phyloP scores from a whole-genome alignment of 2,888 invertebrate genomes.

The Cephus nigrinus region DNA sequence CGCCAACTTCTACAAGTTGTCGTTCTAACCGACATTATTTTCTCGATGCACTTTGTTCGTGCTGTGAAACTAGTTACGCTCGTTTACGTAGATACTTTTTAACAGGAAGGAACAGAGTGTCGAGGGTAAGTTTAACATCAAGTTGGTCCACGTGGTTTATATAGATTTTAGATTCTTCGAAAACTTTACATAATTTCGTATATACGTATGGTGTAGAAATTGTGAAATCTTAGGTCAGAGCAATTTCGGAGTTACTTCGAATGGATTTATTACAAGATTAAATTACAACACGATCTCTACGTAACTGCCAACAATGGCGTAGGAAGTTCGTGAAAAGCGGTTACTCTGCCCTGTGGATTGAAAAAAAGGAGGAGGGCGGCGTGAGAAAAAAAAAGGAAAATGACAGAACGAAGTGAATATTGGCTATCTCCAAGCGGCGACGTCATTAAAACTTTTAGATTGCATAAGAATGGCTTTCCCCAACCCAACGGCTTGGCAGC shows the following conservation, averaged over 20 bases:
- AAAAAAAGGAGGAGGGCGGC: neutral
- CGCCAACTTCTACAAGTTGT: neutral
- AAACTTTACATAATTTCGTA: too few relatives aligned
- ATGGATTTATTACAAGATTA: neutral
- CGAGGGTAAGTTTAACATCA: neutral
- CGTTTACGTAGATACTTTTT: neutral
- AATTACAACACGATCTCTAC: neutral
- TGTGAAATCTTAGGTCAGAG: neutral
- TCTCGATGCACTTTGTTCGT: neutral
- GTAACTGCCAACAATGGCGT: neutral
- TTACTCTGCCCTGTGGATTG: neutral
- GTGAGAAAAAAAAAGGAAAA: constrained; percentile 36
- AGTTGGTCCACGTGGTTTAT: neutral
- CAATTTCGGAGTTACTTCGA: neutral
- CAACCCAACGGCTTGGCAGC: constrained; percentile 13
- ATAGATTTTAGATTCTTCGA: neutral
- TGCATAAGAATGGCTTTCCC: constrained; percentile 57
- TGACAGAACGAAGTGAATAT: constrained; percentile 61
- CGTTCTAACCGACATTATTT: neutral
- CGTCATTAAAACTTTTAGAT: constrained; percentile 65
- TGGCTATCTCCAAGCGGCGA: constrained; percentile 54
- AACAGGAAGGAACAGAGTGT: neutral
- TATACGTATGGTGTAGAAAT: neutral
- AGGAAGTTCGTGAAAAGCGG: neutral
- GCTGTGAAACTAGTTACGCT: neutral